A percentile compares a stretch with the other conserved stretches of the same genome.
phyloP scores from a whole-genome alignment of 2,888 invertebrate species.

The Leptinotarsa tumamoca region DNA sequence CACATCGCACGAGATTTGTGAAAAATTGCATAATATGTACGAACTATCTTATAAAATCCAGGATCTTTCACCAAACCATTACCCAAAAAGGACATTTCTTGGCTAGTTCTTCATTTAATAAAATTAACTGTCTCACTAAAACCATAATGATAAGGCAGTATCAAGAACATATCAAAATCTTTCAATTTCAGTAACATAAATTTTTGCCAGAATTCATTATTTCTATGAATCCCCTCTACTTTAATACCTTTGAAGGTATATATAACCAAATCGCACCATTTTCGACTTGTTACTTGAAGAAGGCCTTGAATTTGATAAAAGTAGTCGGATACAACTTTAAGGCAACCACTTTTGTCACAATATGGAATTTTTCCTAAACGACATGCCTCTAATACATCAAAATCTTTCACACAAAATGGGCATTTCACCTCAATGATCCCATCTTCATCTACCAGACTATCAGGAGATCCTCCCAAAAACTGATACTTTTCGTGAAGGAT shows the following conservation, averaged over 20 bases:
- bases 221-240: slow-evolving; percentile 22
- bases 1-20: slow-evolving; percentile 9
- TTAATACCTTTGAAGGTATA: slow-evolving; percentile 28
- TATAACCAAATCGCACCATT: slow-evolving; percentile 26
- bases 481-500: background rate
- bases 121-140: background rate
- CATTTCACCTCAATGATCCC: slow-evolving; percentile 10
- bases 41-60: slow-evolving; percentile 25
- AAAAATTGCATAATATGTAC: slow-evolving; percentile 1
- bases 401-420: background rate
- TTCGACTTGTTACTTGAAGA: slow-evolving; percentile 16
- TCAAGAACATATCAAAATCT: slow-evolving; percentile 17
- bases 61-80: slow-evolving; percentile 27
- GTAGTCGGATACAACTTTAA: slow-evolving; percentile 9
- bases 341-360: slow-evolving; percentile 4
- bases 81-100: background rate
- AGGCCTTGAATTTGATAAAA: slow-evolving; percentile 28
- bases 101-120: background rate
- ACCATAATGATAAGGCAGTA: slow-evolving; percentile 6
- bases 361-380: slow-evolving; percentile 17
- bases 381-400: slow-evolving; percentile 13
- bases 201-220: slow-evolving; percentile 16
- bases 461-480: slow-evolving; percentile 11
- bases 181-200: slow-evolving; percentile 1
- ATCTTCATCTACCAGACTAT: slow-evolving; percentile 14